These are phyloP conservation scores for Drosophila punjabiensis DNA, from an alignment of 1,140 invertebrate genomes.

Conservation along the genomic window DNA sequence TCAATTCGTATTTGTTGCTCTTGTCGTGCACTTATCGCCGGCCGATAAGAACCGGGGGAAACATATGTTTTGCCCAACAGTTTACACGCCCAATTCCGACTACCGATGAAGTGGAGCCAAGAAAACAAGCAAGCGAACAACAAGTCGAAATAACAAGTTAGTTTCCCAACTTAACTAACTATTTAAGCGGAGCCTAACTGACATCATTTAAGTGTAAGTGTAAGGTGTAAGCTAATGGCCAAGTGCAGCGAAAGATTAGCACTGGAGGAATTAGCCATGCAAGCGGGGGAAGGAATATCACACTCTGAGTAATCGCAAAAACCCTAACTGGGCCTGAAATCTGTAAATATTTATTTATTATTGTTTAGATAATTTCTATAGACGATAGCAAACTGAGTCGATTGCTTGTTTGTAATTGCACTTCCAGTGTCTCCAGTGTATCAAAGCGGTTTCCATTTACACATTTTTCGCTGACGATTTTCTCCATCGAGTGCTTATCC, in stretches of 20 bases:
- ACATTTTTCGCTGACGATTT: constrained; percentile 10
- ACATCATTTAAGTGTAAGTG: neutral
- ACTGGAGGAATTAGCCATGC: neutral
- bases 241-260: constrained; percentile 4
- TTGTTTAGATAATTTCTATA: neutral
- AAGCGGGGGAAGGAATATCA: neutral
- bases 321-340: neutral
- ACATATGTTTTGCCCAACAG: constrained; percentile 53
- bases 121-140: constrained; percentile 1
- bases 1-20: constrained; percentile 31
- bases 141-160: constrained; percentile 2
- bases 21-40: constrained; percentile 40
- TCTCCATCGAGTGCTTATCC: constrained; percentile 3
- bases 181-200: neutral
- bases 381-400: neutral
- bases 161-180: neutral
- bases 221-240: constrained; percentile 9
- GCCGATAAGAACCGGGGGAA: constrained; percentile 47
- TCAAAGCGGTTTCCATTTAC: constrained; percentile 9
- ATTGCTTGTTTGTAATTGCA: neutral
- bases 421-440: constrained; percentile 9
- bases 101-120: constrained; percentile 30
- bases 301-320: constrained; percentile 4
- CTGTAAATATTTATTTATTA: neutral
- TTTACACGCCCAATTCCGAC: constrained; percentile 47